phyloP scores from a whole-genome alignment of 2,113 vertebrate genomes.

The Rhea pennata region DNA sequence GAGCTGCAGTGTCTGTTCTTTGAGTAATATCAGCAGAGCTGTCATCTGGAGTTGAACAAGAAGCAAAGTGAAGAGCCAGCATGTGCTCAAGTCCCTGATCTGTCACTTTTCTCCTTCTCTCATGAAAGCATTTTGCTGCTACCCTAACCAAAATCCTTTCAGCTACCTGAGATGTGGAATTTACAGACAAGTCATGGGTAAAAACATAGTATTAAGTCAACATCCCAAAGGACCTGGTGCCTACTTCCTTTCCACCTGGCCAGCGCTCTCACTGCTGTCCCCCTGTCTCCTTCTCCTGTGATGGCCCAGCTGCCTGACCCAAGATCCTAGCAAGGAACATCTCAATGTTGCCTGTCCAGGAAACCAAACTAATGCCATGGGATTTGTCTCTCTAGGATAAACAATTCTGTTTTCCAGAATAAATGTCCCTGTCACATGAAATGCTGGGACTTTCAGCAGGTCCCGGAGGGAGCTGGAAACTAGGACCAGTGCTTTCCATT shows the following conservation, averaged over 20 bases:
- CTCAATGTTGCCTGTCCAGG: no score
- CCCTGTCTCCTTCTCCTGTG: fast-evolving
- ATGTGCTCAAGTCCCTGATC: background rate
- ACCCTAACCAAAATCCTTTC: background rate
- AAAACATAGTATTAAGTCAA: background rate
- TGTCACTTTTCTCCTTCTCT: background rate
- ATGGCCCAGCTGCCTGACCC: no score
- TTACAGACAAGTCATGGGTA: background rate
- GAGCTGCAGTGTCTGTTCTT: background rate
- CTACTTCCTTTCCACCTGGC: background rate
- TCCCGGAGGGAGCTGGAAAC: no score
- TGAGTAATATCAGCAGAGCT: background rate
- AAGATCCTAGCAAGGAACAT: background rate
- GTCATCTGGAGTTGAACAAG: background rate
- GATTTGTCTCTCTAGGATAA: background rate
- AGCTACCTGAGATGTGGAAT: background rate
- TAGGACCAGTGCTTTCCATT: background rate
- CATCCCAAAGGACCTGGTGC: background rate
- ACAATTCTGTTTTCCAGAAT: background rate
- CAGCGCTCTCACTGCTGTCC: background rate
- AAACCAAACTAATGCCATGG: background rate
- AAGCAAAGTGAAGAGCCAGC: background rate
- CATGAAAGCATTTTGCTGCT: background rate
- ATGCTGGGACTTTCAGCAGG: background rate
- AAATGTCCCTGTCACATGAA: background rate